phyloP scores from a whole-genome alignment of 1,140 invertebrate species.

The Pissodes strobi region DNA sequence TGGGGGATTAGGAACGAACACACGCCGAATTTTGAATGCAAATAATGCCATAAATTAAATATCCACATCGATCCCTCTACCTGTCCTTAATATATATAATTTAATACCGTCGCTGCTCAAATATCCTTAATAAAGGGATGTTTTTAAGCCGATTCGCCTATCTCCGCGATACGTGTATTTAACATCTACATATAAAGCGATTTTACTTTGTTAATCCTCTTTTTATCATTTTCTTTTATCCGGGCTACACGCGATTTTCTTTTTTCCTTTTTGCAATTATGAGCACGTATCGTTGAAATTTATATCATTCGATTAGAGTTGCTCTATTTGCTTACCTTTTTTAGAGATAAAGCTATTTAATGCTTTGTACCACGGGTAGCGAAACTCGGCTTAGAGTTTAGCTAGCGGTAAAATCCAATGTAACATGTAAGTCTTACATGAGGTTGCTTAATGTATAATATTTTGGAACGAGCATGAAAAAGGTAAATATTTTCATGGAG shows the following conservation, averaged over 20 bases:
- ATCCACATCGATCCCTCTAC: conserved; percentile 3
- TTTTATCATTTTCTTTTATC: conserved; percentile 15
- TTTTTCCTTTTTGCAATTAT: conserved; percentile 11
- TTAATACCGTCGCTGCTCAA: conserved; percentile 8
- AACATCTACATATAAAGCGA: conserved; percentile 24
- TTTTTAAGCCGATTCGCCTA: conserved; percentile 3
- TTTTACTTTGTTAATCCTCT: conserved; percentile 16
- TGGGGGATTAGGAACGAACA: too few species aligned
- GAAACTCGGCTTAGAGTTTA: too few species aligned
- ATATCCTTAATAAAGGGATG: conserved; percentile 18
- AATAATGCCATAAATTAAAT: conserved; percentile 7
- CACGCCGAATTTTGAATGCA: too few species aligned
- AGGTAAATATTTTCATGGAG: too few species aligned
- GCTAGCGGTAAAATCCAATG: too few species aligned
- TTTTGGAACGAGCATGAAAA: too few species aligned
- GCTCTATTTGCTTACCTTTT: background rate
- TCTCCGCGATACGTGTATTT: conserved; percentile 12
- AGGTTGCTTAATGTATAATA: too few species aligned
- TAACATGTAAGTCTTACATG: too few species aligned
- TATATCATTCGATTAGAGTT: conserved; percentile 3
- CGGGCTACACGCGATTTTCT: background rate
- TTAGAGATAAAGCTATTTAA: too few species aligned
- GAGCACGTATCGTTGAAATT: conserved; percentile 16
- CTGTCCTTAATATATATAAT: background rate
- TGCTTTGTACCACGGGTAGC: too few species aligned